Base-by-base conservation (phyloP, 2,888 invertebrate genomes). In the Elysia crispata region DNA sequence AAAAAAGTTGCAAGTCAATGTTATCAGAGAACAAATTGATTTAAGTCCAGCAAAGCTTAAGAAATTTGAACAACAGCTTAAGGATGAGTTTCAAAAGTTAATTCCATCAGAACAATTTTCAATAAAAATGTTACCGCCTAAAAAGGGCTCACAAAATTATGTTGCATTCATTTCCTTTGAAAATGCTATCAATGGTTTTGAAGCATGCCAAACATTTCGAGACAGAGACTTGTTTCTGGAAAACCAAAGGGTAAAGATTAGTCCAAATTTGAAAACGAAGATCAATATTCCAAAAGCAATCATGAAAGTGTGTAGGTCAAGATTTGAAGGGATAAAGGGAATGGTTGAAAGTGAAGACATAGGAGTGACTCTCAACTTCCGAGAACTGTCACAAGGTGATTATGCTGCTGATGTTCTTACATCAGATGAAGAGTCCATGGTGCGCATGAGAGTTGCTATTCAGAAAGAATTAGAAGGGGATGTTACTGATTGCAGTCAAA, bases 181-280 rank as follows among this genome's bases (percentile, higher is more conserved):
- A 0, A 78, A 81, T 30, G 79, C 81, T 15, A 64, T 77, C 15
- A 75, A 76, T 57, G 83, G 83, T 6, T 69, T 76, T 15, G 25
- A 28, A 41, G 77, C 77, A 20, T 83, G 81, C 49, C 49, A 31
- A 18, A 1, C 0, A 0, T 54, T 81, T 15, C 23, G 72, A 13
- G 20, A 54, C 33, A 18, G 41, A 6, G 41, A 18, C n/a, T 30
- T 76, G 1, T 72, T 80, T 33, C 49, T 28, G 0, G 25, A 72
- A 1, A 77, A 66, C 23, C 81, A 78, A 23, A 49, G 57, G 18
- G 83, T 86, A 25, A 64, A 78, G 1, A 81, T 86, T 57, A 79
- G 70, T 49, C 84, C 83, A 18, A 76, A 81, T 31, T 62, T 86
- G 25, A 84, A 84, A 57, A 76, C 85, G 20, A 74, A 80, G 23